These are phyloP conservation scores for Dioctria linearis DNA, from an alignment of 2,888 invertebrate genomes.

Conservation along the genomic window DNA sequence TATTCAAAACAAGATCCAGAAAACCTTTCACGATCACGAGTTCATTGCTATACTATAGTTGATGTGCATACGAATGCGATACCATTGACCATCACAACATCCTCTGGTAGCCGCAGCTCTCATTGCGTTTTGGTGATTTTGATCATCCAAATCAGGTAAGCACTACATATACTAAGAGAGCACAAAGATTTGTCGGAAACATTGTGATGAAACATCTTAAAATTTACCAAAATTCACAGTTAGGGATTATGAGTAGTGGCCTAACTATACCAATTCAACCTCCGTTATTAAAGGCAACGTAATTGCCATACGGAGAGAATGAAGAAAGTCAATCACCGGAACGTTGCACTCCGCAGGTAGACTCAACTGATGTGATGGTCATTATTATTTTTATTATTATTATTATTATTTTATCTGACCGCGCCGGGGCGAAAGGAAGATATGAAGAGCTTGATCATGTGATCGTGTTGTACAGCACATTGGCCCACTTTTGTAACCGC, in stretches of 20 bases:
- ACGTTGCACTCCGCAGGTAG: constrained; percentile 2
- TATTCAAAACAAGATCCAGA: constrained; percentile 22
- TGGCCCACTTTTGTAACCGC: constrained; percentile 38
- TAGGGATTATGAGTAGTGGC: neutral
- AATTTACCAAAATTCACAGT: constrained; percentile 13
- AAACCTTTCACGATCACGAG: constrained; percentile 38
- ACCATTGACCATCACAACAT: constrained; percentile 30
- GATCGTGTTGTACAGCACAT: constrained; percentile 32
- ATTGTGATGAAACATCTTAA: constrained; percentile 22
- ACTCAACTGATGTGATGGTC: neutral
- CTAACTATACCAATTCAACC: neutral
- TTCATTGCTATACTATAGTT: constrained; percentile 10
- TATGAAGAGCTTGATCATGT: constrained; percentile 9
- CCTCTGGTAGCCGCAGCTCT: neutral
- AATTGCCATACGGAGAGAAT: neutral
- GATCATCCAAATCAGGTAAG: neutral
- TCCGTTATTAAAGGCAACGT: constrained; percentile 1
- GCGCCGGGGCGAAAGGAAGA: neutral
- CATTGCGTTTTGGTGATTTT: neutral
- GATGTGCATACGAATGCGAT: constrained; percentile 18
- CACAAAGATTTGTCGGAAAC: constrained; percentile 21
- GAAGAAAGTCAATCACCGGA: constrained; percentile 13
- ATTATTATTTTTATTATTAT: neutral
- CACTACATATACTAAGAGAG: neutral
- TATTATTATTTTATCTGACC: no score